Evolutionary conservation across 2,888 invertebrate species (phyloP).

Genomic region (Erebia aethiops): DNA sequence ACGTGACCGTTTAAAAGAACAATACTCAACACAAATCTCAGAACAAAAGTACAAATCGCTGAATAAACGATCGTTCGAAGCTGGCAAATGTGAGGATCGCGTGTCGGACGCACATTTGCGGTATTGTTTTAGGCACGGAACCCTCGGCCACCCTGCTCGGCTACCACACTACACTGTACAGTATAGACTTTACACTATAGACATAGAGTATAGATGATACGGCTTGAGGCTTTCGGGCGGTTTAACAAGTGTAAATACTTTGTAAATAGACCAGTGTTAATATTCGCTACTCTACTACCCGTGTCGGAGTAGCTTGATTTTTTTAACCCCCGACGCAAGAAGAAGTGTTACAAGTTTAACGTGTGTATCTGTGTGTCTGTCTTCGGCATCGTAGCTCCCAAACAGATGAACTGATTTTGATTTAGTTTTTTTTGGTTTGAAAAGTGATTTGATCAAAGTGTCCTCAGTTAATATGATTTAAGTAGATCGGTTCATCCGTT

Average conservation of each 20-base stretch:
- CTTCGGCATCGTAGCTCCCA: no score
- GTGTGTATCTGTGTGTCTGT: no score
- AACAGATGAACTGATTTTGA: no score
- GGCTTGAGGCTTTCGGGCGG: slow-evolving; percentile 22
- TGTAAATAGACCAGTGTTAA: slow-evolving; percentile 1
- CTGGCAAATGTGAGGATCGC: slow-evolving; percentile 48
- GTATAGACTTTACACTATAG: neutral
- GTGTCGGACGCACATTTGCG: slow-evolving; percentile 43
- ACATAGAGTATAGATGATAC: slow-evolving; percentile 2
- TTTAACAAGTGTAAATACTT: slow-evolving; percentile 21
- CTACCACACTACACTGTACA: slow-evolving; percentile 18
- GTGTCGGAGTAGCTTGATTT: no score
- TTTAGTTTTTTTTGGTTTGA: no score
- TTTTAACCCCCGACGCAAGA: no score
- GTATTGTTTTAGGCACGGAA: slow-evolving; percentile 39
- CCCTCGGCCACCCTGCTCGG: neutral
- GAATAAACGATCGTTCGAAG: slow-evolving; percentile 41
- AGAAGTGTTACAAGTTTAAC: no score
- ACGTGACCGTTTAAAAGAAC: slow-evolving; percentile 37
- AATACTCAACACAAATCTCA: slow-evolving; percentile 43
- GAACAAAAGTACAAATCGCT: slow-evolving; percentile 46
- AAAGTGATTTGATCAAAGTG: no score
- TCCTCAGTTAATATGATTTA: no score
- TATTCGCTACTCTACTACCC: neutral
- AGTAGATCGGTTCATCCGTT: no score